Conservation (phyloP, 1,140 invertebrate genomes). For the Dermatophagoides farinae region DNA sequence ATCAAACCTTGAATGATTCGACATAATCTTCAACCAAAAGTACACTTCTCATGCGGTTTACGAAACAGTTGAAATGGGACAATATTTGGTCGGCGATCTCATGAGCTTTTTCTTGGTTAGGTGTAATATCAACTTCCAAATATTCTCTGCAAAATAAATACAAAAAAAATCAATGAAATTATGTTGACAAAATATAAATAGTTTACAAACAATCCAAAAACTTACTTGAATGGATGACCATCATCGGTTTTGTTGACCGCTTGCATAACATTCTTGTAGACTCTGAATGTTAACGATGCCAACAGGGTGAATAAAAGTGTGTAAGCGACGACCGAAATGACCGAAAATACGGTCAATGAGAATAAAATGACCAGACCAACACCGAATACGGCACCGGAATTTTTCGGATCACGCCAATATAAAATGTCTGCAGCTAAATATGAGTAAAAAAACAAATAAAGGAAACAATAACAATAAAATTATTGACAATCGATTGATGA, state of each 20-base stretch:
- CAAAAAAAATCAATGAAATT: slow-evolving; percentile 1
- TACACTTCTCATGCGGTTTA: slow-evolving; percentile 61
- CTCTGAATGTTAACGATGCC: slow-evolving; percentile 68
- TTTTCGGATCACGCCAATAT: slow-evolving; percentile 87
- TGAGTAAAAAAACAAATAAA: not conserved
- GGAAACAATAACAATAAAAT: too few species aligned
- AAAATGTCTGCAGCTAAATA: slow-evolving; percentile 78
- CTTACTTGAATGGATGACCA: slow-evolving; percentile 91
- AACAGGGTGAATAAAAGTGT: slow-evolving; percentile 56
- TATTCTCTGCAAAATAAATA: slow-evolving; percentile 43
- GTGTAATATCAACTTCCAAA: slow-evolving; percentile 59
- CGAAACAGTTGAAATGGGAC: slow-evolving; percentile 55
- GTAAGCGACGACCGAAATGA: slow-evolving; percentile 87
- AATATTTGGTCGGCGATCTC: slow-evolving; percentile 58
- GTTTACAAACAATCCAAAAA: slow-evolving; percentile 15
- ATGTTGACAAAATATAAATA: slow-evolving; percentile 3
- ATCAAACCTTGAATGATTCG: slow-evolving; percentile 46
- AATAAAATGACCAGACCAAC: slow-evolving; percentile 61
- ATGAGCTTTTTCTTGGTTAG: slow-evolving; percentile 69
- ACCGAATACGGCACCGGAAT: slow-evolving; percentile 75
- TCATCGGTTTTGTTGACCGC: slow-evolving; percentile 91
- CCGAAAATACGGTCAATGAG: slow-evolving; percentile 75
- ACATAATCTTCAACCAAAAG: slow-evolving; percentile 89
- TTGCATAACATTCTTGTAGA: slow-evolving; percentile 86
- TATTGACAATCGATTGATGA: not conserved